Evolutionary conservation across 2,797 vertebrate species (phyloP).

Genomic region (Selene dorsalis): DNA sequence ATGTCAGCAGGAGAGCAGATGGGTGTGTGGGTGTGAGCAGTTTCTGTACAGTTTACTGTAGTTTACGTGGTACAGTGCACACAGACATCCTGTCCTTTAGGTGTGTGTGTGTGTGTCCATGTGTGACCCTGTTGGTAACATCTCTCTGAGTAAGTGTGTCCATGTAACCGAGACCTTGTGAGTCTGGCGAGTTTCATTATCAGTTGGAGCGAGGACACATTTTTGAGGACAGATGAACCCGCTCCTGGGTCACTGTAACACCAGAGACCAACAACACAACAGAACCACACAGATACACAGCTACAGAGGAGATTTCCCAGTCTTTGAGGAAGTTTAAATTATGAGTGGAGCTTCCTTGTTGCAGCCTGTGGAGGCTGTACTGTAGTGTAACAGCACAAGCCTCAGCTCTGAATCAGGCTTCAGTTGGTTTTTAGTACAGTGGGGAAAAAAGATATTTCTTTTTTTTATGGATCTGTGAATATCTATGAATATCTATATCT

Average conservation of each 20-base stretch:
- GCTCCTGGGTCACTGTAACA: constrained; percentile 48
- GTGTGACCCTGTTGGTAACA: background rate
- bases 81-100: constrained; percentile 7
- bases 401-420: no score
- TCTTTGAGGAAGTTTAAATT: background rate
- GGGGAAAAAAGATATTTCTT: no score
- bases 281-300: background rate
- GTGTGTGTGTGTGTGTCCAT: background rate
- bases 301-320: background rate
- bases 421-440: no score
- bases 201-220: constrained; percentile 36
- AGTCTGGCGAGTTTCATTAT: constrained; percentile 45
- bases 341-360: background rate
- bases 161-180: constrained; percentile 5
- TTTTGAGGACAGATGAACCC: constrained; percentile 27
- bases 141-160: constrained; percentile 30
- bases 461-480: no score
- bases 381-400: no score
- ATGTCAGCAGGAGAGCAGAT: constrained; percentile 60
- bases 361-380: no score
- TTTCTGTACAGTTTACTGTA: constrained; percentile 16
- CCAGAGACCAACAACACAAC: constrained; percentile 30
- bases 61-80: constrained; percentile 21
- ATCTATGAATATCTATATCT: no score
- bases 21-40: constrained; percentile 53